Evolutionary conservation across 2,888 invertebrate species (phyloP), one percentile per base, ranked within the genome.

Genomic region (Neoaliturus tenellus): DNA sequence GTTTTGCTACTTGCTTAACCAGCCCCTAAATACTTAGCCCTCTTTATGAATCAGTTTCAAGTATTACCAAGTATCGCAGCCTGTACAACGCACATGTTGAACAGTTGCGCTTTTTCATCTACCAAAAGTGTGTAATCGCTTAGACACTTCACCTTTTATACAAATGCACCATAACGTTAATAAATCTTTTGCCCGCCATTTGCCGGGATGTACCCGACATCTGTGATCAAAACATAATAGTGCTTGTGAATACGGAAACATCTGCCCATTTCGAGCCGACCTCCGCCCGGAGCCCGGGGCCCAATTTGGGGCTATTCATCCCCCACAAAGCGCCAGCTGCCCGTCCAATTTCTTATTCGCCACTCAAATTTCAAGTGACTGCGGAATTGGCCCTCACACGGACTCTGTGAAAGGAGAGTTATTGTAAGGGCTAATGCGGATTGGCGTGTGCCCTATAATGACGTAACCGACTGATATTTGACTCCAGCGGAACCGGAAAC

Each of bases 281-380:
- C 75, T 25, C 44, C 44, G 75, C 39, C 14, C 8, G 14, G 6
- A 5, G 28, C 71, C 33, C 75, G 75, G 4, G 25, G 14, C 75
- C 75, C 44, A 75, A 48, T 75, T 75, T 44, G 41, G 44, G 44
- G 28, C 44, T 75, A 75, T 75, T 75, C 75, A 75, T 44, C 6
- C 17, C 23, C 23, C 39, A 75, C 75, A 75, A 75, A 75, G 44
- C 48, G 44, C 75, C 75, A 75, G 75, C 75, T 75, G 75, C 75
- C 71, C n/a, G n/a, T n/a, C 71, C 33, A 71, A 25, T 71, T 71
- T 39, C 41, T 41, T 39, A 39, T 23, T 35, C 20, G 39, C 75
- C 75, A 75, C 75, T 75, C 75, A 41, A 44, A 75, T 75, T 75
- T 44, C 75, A 75, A 75, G 75, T 48, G 75, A 44, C 75, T 75